Percentiles rank a stretch among this genome's conserved stretches.
These are phyloP conservation scores for Scortum barcoo DNA, from an alignment of 2,113 vertebrate species.

Conservation along the genomic window DNA sequence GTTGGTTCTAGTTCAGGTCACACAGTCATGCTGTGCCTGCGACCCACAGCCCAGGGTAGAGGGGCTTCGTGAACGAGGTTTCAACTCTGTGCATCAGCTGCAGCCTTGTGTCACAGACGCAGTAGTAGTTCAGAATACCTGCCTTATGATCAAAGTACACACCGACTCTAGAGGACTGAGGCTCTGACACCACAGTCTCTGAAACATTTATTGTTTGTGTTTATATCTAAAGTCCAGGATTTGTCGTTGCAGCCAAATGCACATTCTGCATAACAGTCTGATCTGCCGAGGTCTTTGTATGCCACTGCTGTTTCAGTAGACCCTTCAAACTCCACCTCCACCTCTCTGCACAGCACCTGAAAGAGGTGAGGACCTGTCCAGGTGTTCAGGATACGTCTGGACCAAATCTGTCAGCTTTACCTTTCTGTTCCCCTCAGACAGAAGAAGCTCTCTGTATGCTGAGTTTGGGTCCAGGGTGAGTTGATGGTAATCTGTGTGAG, in stretches of 20 bases:
- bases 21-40: background rate
- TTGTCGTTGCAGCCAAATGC: slow-evolving; percentile 42
- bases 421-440: slow-evolving; percentile 46
- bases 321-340: slow-evolving; percentile 27
- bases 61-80: slow-evolving; percentile 1
- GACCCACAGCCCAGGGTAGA: slow-evolving; percentile 11
- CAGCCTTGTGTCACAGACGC: background rate
- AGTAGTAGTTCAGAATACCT: slow-evolving; percentile 3
- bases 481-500: slow-evolving; percentile 31
- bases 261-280: slow-evolving; percentile 16
- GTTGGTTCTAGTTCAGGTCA: background rate
- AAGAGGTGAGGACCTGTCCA: slow-evolving; percentile 24
- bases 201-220: background rate
- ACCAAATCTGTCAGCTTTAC: background rate
- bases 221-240: slow-evolving; percentile 32
- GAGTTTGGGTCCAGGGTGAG: slow-evolving; percentile 52
- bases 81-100: slow-evolving; percentile 24
- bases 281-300: slow-evolving; percentile 27
- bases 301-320: slow-evolving; percentile 31
- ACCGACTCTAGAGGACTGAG: slow-evolving; percentile 10
- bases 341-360: slow-evolving; percentile 41
- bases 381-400: slow-evolving; percentile 34
- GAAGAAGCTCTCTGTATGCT: slow-evolving; percentile 29
- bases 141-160: slow-evolving; percentile 11
- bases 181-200: slow-evolving; percentile 12